Percentiles rank a stretch among this genome's conserved stretches.
phyloP scores from a whole-genome alignment of 2,797 vertebrate genomes.

The Poeciliopsis paucimaculata region DNA sequence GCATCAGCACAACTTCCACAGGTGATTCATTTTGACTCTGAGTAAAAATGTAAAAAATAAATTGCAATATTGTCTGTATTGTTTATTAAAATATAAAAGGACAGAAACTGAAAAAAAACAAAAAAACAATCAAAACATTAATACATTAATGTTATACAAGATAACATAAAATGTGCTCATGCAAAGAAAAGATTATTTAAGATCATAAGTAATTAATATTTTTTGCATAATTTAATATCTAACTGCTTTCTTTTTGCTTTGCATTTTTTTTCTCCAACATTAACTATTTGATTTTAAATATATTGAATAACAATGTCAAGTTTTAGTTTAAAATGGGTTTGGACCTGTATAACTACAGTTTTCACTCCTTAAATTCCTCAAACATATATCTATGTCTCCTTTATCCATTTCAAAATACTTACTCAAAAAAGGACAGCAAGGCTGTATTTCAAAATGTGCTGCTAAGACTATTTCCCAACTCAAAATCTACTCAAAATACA shows the following conservation, averaged over 20 bases:
- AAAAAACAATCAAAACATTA: neutral
- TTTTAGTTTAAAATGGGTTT: neutral
- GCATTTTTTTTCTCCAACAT: neutral
- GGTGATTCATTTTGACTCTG: neutral
- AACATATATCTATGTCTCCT: neutral
- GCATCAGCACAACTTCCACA: conserved; percentile 16
- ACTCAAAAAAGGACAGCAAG: neutral
- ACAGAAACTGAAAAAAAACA: neutral
- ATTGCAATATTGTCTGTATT: neutral
- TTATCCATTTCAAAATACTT: neutral
- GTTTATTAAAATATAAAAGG: neutral
- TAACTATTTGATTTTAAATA: neutral
- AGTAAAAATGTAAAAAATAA: neutral
- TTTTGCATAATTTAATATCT: neutral
- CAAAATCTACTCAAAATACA: neutral
- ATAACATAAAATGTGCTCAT: neutral
- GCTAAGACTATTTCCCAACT: neutral
- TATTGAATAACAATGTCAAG: neutral
- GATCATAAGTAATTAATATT: neutral
- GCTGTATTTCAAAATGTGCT: neutral
- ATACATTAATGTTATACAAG: neutral
- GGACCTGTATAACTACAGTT: neutral
- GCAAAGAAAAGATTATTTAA: neutral
- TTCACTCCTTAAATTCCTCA: neutral
- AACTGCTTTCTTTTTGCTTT: neutral